phyloP scores from a whole-genome alignment of 2,797 vertebrate species.

The Ispidina lecontei region DNA sequence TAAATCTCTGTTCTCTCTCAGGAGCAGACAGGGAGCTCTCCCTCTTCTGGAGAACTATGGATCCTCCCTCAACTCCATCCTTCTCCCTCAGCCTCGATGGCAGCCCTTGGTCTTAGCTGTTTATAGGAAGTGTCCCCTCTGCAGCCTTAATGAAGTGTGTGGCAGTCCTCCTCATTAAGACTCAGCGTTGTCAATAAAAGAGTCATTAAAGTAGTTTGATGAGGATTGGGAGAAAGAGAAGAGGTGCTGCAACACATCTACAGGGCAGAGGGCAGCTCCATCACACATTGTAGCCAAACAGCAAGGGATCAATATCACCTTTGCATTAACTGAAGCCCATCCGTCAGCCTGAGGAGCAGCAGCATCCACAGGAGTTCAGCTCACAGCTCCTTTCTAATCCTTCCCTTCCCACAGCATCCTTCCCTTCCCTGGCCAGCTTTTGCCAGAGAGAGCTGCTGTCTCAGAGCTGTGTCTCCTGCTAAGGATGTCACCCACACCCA shows the following conservation, averaged over 20 bases:
- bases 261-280: constrained; percentile 69
- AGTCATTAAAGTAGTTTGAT: constrained; percentile 80
- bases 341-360: constrained; percentile 61
- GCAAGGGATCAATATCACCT: constrained; percentile 73
- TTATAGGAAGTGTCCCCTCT: constrained; percentile 36
- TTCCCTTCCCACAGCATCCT: neutral
- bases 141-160: constrained; percentile 77
- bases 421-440: neutral
- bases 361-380: constrained; percentile 32
- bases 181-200: constrained; percentile 77
- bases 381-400: constrained; percentile 7
- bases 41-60: neutral
- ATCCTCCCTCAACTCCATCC: neutral
- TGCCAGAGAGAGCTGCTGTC: neutral
- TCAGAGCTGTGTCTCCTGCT: neutral
- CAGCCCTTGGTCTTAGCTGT: neutral
- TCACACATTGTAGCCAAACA: constrained; percentile 61
- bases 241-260: constrained; percentile 52
- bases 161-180: constrained; percentile 80
- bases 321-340: constrained; percentile 64
- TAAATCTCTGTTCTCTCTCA: neutral
- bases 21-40: neutral
- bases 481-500: neutral
- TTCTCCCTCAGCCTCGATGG: neutral
- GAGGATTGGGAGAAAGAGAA: constrained; percentile 69